phyloP scores from a whole-genome alignment of 2,797 vertebrate species.

The Diglossa cyanea region DNA sequence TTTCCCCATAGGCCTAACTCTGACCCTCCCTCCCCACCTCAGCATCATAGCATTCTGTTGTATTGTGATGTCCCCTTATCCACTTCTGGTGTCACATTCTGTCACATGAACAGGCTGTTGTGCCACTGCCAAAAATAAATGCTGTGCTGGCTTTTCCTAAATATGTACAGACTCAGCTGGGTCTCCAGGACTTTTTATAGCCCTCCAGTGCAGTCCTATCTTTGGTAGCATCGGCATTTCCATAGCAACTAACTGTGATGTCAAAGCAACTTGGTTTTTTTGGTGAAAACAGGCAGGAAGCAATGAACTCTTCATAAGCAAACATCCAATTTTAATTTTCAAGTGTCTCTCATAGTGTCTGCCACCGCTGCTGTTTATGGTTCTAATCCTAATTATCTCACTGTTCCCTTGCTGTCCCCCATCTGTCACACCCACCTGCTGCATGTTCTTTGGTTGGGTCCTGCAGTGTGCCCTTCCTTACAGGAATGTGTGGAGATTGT shows the following conservation, averaged over 20 bases:
- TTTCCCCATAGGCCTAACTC: neutral
- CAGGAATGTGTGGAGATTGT: neutral
- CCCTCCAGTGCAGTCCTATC: constrained; percentile 8
- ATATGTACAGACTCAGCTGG: neutral
- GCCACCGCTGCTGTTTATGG: neutral
- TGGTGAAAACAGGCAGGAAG: constrained; percentile 13
- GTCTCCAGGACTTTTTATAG: constrained; percentile 47
- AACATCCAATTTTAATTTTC: constrained; percentile 18
- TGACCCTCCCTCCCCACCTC: neutral
- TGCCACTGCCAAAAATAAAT: neutral
- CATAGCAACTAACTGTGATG: constrained; percentile 46
- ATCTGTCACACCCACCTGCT: neutral
- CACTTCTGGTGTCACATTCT: neutral
- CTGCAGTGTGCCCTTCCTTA: neutral
- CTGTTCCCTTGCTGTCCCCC: neutral
- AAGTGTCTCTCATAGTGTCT: neutral
- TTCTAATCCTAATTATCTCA: neutral
- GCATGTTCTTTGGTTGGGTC: neutral
- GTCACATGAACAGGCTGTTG: neutral
- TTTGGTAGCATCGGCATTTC: constrained; percentile 53
- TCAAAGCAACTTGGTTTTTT: constrained; percentile 39
- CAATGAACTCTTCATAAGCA: constrained; percentile 22
- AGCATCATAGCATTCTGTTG: neutral
- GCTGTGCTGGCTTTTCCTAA: constrained; percentile 29
- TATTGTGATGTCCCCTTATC: neutral